Evolutionary conservation across 2,888 invertebrate genomes (phyloP), one percentile per base, ranked within the genome.

Genomic region (Tiphia femorata): DNA sequence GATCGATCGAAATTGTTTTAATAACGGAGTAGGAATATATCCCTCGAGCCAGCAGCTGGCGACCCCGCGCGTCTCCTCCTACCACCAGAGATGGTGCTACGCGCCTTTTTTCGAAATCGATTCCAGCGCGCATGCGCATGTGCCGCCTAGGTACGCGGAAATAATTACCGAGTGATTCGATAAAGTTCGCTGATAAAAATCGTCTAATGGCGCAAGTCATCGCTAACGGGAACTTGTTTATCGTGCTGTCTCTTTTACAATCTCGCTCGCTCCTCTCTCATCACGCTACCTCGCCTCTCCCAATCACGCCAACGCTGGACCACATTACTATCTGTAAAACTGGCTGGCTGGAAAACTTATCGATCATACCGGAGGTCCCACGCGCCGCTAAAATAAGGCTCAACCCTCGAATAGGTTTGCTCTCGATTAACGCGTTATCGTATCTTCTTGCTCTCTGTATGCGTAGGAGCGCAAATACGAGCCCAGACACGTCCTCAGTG

Each of bases 151-250:
- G 37, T 53, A 67, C 58, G 68, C 64, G 69, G 69, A 69, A 71
- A 71, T 71, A 68, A 69, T 69, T 69, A 69, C 51, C 47, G 4
- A 49, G 30, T 47, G 67, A 67, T 64, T 58, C 68, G 64, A 71
- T 62, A 58, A 62, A 71, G 47, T 51, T 37, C 14, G 38, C 27
- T 33, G 59, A 59, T 64, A 69, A 69, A 69, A 69, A 55, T 69
- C 23, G 10, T 12, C 48, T 71, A 64, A 68, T 69, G 49, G 55
- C 49, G 72, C 72, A 42, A 67, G 69, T 69, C 69, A 71, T 69
- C 62, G 53, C 64, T 71, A 69, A 69, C 69, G 69, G 69, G 64
- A 69, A 62, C 57, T 44, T 56, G 64, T 57, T 59, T 68, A 50
- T 59, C 62, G 52, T 54, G 48, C 50, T 67, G 63, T 58, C 55